Base-by-base conservation (phyloP, 2,888 invertebrate species). In the Chironomus riparius region DNA sequence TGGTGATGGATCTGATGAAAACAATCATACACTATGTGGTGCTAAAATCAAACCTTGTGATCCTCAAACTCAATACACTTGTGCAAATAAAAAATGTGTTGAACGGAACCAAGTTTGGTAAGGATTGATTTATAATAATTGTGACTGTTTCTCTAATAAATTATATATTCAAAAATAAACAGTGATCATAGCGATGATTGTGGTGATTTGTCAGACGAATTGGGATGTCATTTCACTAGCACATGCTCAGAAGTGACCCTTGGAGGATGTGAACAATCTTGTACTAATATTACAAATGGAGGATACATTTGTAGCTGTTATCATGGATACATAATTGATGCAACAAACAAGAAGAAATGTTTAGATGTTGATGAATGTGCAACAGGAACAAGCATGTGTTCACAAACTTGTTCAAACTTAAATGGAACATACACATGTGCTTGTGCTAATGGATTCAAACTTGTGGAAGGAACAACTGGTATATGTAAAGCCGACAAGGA, bases 1-100 rank as follows among this genome's bases (percentile, higher is more conserved):
- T 83, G 94, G 94, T 50, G 97, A 97, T 83, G 95, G 95, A 7
- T 93, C 93, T 0, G 98, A 98, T 83, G 97, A 98, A 84, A 96
- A 96, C 83, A 95, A 96, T 83, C 92, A 95, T 89, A 95, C 95
- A 0, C 85, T 95, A 76, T 96, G 95, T 81, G 89, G 91, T 1
- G 86, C 88, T n/a, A 89, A 90, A 78, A 87, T 89, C 72, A 89
- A 90, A 79, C 90, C 92, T 0, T 94, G 94, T 83, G 92, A 93
- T 80, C 87, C 90, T 0, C 87, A 88, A 79, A 86, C 89, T 5
- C 94, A 97, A 84, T 96, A 92, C 84, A 91, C 92, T 81, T 97
- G 97, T 84, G 92, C 93, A 76, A 95, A 95, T 83, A 89, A 91
- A 77, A 91, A 89, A 80, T 98, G 98, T 82, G 89, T 97, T 71